Evolutionary conservation across 2,113 vertebrate species (phyloP), one percentile per base, ranked within the genome.

Genomic region (Trichechus manatus): DNA sequence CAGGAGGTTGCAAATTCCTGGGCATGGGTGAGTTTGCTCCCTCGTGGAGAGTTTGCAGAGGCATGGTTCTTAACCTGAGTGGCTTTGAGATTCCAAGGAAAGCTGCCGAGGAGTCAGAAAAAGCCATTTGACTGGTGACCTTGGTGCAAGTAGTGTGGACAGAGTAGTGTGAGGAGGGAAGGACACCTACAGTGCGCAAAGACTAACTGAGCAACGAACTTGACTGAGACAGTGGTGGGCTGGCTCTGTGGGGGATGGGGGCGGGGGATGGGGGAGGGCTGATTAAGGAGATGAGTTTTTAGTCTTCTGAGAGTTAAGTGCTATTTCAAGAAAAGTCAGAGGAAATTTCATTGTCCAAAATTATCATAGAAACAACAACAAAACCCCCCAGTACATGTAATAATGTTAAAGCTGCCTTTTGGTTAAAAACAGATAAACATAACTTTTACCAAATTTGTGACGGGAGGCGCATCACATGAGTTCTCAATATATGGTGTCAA

Each of bases 301-400:
- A 61, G 27, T 66, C 82, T 6, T 4, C 39, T 19, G 0, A 3
- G 44, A 90, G 59, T 96, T 95, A 87, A 88, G 31, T 94, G 25
- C 13, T 61, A 47, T 89, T 95, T 96, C 84, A 96, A 96, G 56
- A 85, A 94, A 89, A 92, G 84, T 93, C 92, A 97, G 78, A 94
- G 47, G 33, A 90, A 95, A 66, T 61, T 96, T 87, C 85, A 17
- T 90, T 86, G 27, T 94, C 47, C 75, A 81, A 68, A 50, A 78
- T 82, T 89, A 42, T 95, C 82, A 80, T 9, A 95, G 86, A 91
- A 79, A 68, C n/a, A 94, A 6, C 31, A 82, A 11, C 42, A 86
- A 86, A 72, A 3, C 13, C 68, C 20, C 92, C 19, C 47, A 83
- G 77, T 70, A 47, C 5, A 9, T 17, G 42, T 20, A 20, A 23